Evolutionary conservation across 2,797 vertebrate genomes (phyloP).

Genomic region (Danio jaintianensis): DNA sequence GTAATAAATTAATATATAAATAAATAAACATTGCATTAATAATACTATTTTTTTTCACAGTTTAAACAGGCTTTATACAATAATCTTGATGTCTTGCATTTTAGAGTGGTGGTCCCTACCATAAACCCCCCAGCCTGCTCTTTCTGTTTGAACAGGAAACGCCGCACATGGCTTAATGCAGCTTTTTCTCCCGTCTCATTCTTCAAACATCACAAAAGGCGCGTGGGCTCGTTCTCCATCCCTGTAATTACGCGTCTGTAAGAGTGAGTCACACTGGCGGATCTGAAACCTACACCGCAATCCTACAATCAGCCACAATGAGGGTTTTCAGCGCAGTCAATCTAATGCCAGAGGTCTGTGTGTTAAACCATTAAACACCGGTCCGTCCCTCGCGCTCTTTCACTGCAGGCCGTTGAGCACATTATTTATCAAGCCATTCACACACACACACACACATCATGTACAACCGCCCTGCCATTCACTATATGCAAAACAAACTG

Average conservation of each 20-base stretch:
- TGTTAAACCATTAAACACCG: constrained; percentile 23
- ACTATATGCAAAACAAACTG: constrained; percentile 37
- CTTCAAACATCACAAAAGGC: background rate
- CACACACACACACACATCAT: constrained; percentile 9
- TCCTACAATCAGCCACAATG: constrained; percentile 32
- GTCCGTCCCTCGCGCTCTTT: background rate
- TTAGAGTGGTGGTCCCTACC: no score
- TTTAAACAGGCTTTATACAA: no score
- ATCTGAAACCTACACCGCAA: constrained; percentile 19
- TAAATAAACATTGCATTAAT: no score
- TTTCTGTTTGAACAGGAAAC: background rate
- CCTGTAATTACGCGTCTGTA: constrained; percentile 15
- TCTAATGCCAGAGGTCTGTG: constrained; percentile 13
- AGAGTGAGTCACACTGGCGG: constrained; percentile 16
- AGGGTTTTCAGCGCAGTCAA: constrained; percentile 20
- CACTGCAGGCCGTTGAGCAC: background rate
- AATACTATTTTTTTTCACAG: no score
- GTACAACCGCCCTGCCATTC: constrained; percentile 31
- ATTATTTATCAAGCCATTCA: constrained; percentile 40
- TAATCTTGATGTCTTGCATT: no score
- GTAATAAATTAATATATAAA: no score
- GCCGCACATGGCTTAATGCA: background rate
- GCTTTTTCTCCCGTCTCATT: background rate
- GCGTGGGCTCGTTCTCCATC: constrained; percentile 1
- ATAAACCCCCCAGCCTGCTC: background rate